Percentiles rank a stretch among this genome's conserved stretches.
Conservation (phyloP, 2,888 invertebrate genomes). For the Acanthoscelides obtectus region DNA sequence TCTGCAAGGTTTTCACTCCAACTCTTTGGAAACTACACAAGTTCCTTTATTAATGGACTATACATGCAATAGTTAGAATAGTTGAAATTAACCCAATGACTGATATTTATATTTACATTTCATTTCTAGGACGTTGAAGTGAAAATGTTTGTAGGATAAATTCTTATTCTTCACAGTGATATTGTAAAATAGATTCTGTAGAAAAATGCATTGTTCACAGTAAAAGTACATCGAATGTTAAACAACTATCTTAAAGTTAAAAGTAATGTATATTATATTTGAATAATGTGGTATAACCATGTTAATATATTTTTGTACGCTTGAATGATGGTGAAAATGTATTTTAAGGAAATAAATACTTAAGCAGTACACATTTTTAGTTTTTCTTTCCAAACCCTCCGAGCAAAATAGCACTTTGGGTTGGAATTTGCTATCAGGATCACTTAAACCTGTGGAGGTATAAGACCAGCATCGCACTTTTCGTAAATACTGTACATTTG, state of each 20-base stretch:
- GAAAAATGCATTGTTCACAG: neutral
- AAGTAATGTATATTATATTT: constrained; percentile 13
- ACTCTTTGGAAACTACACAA: neutral
- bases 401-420: no score
- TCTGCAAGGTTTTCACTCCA: neutral
- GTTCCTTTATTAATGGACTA: constrained; percentile 1
- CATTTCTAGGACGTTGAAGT: neutral
- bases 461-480: no score
- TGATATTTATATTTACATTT: constrained; percentile 1
- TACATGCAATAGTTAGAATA: constrained; percentile 2
- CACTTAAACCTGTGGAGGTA: no score
- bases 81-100: constrained; percentile 2
- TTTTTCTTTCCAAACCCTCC: neutral
- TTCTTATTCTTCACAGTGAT: neutral
- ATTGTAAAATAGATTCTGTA: neutral
- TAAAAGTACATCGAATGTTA: neutral
- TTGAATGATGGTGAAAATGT: constrained; percentile 45
- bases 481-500: no score
- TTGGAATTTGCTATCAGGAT: no score
- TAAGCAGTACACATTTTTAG: neutral
- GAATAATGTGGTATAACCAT: constrained; percentile 36
- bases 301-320: constrained; percentile 49
- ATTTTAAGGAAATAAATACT: constrained; percentile 29
- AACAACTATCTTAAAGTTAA: constrained; percentile 1
- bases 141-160: neutral